Evolutionary conservation across 2,888 invertebrate genomes (phyloP), one percentile per base, ranked within the genome.

Genomic region (Parasteatoda lunata): DNA sequence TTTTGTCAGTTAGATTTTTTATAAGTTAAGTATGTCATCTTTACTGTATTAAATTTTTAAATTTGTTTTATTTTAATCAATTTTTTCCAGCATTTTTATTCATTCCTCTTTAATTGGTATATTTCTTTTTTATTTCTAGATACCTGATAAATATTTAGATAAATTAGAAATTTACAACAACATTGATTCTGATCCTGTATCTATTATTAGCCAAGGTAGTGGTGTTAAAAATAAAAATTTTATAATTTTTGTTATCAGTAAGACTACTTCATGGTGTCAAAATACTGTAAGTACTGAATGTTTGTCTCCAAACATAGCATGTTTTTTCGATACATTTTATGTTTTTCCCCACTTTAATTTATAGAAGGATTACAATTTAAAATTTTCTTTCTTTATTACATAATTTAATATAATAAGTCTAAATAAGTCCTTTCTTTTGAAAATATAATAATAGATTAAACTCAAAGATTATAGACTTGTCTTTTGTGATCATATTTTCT

Each of bases 101-200:
- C 5, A 15, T 30, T 8, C 15, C 11, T 15, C 15, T 48, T 11
- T 8, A 71, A 30, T 69, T 54, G 48, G 47, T 13, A 30, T 5
- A 68, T 45, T 69, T 9, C 4, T 45, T 77, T 51, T 52, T 45
- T 64, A 8, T 30, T 65, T 52, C 51, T 77, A 91, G 90, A 91
- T 91, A 88, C 92, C 91, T n/a, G 89, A 90, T 68, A 89, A 89
- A 13, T 91, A 91, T 89, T 89, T 92, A 54, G 90, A 90, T 70
- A 91, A 90, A 9, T 89, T 91, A 48, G 89, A 88, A 68, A 84
- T 91, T 9, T 92, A 91, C 90, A 90, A 90, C 72, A 80, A 81
- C 30, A 90, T 90, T 6, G 51, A 89, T 68, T 82, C 89, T 3
- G 88, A 90, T 4, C 91, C 91, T 13, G 80, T 89, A n/a, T 89